Conservation (phyloP, 1,140 invertebrate genomes). For the Atta colombica region DNA sequence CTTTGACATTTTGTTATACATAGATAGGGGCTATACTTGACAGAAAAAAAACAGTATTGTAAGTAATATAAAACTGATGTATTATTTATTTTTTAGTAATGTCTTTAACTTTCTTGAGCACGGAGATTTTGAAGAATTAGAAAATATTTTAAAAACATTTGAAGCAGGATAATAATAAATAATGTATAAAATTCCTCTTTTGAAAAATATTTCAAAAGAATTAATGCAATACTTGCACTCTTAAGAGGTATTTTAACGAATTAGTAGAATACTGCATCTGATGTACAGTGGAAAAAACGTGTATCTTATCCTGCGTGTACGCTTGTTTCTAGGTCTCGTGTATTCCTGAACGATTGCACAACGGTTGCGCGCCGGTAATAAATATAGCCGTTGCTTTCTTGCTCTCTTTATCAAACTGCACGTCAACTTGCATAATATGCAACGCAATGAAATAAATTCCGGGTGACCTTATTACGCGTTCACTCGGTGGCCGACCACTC, state of each 20-base stretch:
- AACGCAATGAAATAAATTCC: slow-evolving; percentile 62
- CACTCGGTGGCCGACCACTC: background rate
- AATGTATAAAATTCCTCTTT: background rate
- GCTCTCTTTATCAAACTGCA: slow-evolving; percentile 62
- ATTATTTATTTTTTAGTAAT: background rate
- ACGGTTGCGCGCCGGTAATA: slow-evolving; percentile 48
- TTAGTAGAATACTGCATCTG: background rate
- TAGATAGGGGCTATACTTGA: background rate
- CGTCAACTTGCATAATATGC: slow-evolving; percentile 60
- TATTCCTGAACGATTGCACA: slow-evolving; percentile 61
- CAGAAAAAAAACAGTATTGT: background rate
- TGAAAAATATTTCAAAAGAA: slow-evolving; percentile 13
- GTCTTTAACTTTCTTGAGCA: background rate
- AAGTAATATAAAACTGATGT: background rate
- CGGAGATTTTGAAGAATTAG: background rate
- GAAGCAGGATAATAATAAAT: background rate
- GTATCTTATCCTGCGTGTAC: slow-evolving; percentile 28
- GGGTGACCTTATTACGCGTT: slow-evolving; percentile 53
- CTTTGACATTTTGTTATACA: background rate
- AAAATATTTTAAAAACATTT: background rate
- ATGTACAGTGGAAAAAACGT: background rate
- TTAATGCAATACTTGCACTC: slow-evolving; percentile 3
- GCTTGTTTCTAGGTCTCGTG: slow-evolving; percentile 58
- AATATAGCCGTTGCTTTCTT: slow-evolving; percentile 61
- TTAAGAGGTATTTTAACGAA: background rate